Conservation (phyloP, 2,888 invertebrate species). For the Apodemia hepburni region DNA sequence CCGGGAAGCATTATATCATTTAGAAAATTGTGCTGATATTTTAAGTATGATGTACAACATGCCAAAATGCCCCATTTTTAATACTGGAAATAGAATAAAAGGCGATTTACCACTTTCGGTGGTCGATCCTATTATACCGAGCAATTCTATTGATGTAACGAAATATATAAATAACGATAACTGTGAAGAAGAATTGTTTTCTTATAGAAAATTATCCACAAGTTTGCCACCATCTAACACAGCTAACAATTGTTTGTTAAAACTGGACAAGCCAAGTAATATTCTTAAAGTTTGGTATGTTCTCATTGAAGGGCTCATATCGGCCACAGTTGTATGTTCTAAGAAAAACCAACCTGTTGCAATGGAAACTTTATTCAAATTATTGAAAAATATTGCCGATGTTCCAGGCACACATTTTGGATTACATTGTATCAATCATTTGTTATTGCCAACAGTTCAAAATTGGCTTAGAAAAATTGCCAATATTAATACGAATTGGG, state of each 20-base stretch:
- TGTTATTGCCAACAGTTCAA: constrained; percentile 95
- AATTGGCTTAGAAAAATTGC: constrained; percentile 92
- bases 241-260: constrained; percentile 78
- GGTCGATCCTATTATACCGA: constrained; percentile 92
- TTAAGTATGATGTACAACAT: constrained; percentile 95
- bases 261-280: constrained; percentile 89
- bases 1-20: constrained; percentile 90
- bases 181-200: constrained; percentile 83
- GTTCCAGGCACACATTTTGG: constrained; percentile 94
- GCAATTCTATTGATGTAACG: constrained; percentile 83
- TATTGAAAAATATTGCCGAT: constrained; percentile 87
- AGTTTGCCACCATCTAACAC: constrained; percentile 68
- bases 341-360: constrained; percentile 94
- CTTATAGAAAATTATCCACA: constrained; percentile 81
- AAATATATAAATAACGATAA: constrained; percentile 84
- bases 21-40: constrained; percentile 93
- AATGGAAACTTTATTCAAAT: constrained; percentile 92
- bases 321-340: constrained; percentile 90
- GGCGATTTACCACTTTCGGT: constrained; percentile 88
- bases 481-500: constrained; percentile 86
- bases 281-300: constrained; percentile 95
- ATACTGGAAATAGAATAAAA: constrained; percentile 91
- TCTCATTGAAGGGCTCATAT: constrained; percentile 91
- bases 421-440: constrained; percentile 94
- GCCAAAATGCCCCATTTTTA: constrained; percentile 96